phyloP scores from a whole-genome alignment of 1,140 invertebrate genomes.

The Drosophila setifemur region DNA sequence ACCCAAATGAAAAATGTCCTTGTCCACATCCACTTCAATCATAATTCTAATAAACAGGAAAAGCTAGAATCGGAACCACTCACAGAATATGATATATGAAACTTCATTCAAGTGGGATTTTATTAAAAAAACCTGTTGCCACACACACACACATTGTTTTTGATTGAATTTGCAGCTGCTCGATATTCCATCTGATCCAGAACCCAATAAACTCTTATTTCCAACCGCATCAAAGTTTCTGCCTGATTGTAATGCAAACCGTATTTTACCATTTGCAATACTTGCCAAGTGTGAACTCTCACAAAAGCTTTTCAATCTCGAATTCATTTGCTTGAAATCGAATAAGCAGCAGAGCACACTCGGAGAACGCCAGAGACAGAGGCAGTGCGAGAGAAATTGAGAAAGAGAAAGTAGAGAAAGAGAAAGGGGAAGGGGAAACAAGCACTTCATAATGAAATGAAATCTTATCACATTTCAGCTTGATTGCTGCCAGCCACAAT shows the following conservation, averaged over 20 bases:
- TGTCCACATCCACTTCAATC: too few relatives aligned
- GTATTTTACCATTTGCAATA: slow-evolving; percentile 17
- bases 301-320: slow-evolving; percentile 46
- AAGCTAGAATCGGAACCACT: too few relatives aligned
- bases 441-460: slow-evolving; percentile 66
- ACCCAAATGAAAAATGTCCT: too few relatives aligned
- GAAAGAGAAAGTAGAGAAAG: not conserved
- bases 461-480: slow-evolving; percentile 62
- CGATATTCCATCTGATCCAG: not conserved
- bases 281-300: slow-evolving; percentile 35
- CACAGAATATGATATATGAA: not conserved
- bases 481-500: slow-evolving; percentile 57
- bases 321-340: slow-evolving; percentile 45
- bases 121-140: too few relatives aligned
- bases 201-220: slow-evolving; percentile 15
- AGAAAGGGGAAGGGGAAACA: not conserved
- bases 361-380: not conserved
- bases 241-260: slow-evolving; percentile 42
- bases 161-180: not conserved
- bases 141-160: too few relatives aligned
- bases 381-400: slow-evolving; percentile 8
- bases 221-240: slow-evolving; percentile 22
- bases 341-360: slow-evolving; percentile 38
- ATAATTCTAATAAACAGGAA: too few relatives aligned
- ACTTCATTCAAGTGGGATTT: too few relatives aligned